Evolutionary conservation across 2,113 vertebrate species (phyloP), one percentile per base, ranked within the genome.

Genomic region (Pongo pygmaeus): DNA sequence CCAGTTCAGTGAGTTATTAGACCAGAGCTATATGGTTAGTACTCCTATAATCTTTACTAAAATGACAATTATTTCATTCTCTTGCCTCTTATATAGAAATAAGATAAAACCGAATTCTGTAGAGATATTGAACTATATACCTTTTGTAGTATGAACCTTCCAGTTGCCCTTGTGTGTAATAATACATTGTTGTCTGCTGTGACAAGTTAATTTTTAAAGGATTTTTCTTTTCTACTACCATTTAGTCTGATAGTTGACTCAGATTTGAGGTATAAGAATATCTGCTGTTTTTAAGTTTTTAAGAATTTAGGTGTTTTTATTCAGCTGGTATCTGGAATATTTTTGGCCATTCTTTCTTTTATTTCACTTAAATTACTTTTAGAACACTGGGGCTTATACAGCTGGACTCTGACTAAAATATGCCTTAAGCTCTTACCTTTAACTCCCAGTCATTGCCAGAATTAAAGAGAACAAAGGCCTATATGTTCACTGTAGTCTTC

Each of bases 401-500:
- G 96, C 95, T 96, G 96, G 90, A 93, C 84, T 79, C 92, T 72
- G 86, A 93, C 92, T 87, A 92, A 97, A 96, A 96, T 90, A 55
- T 81, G 75, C 96, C 92, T 59, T 67, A 35, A 97, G 80, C 84
- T 84, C 92, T 96, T 93, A 83, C 93, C 94, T 91, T 72, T 77
- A 96, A 89, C 93, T 96, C 57, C 59, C 61, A 92, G 83, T 97
- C 95, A 94, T 79, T 57, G 84, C 92, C 80, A 92, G 92, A 84
- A 72, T 84, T 80, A 90, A 92, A 96, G 67, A 92, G 92, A 96
- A 96, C 94, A 96, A 96, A 98, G 79, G 64, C 94, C 89, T 96
- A 38, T 95, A 96, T 96, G 96, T 98, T 96, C 91, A 72, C 95
- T 88, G 92, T 84, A 96, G 96, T 90, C 96, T 97, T 97, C 97